These are phyloP conservation scores for Amblyopsis hoosieri DNA, from an alignment of 2,797 vertebrate species.

Conservation along the genomic window DNA sequence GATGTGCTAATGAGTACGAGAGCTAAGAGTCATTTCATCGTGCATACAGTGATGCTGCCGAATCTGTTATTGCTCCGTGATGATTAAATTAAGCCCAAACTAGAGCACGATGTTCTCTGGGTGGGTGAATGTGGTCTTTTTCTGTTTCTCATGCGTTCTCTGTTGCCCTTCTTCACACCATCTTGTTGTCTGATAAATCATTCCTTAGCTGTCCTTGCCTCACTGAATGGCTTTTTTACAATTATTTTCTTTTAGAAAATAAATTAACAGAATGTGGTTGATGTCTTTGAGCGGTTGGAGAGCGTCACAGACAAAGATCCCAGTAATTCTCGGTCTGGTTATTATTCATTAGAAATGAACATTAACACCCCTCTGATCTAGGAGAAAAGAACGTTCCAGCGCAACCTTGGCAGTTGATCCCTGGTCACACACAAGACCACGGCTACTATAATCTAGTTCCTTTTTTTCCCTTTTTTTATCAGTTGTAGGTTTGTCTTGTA, in stretches of 20 bases:
- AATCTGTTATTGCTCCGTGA: constrained; percentile 26
- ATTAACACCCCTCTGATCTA: constrained; percentile 29
- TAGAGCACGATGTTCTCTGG: constrained; percentile 17
- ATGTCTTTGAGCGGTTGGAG: constrained; percentile 36
- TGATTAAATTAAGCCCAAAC: constrained; percentile 46
- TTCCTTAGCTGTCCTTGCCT: constrained; percentile 37
- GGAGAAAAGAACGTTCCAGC: constrained; percentile 4
- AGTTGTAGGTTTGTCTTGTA: neutral
- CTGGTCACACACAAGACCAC: constrained; percentile 7
- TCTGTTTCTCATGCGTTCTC: constrained; percentile 12
- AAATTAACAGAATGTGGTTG: constrained; percentile 35
- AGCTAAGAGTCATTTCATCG: constrained; percentile 28
- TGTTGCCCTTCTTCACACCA: constrained; percentile 10
- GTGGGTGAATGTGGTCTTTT: constrained; percentile 15
- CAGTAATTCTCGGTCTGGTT: constrained; percentile 27
- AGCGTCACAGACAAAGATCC: constrained; percentile 28
- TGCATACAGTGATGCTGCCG: constrained; percentile 33
- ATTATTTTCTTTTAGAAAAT: constrained; percentile 19
- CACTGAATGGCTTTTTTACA: constrained; percentile 35
- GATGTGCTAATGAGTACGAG: constrained; percentile 30
- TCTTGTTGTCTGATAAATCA: constrained; percentile 32
- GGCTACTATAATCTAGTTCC: constrained; percentile 2
- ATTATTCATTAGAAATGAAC: constrained; percentile 34
- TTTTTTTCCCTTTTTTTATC: constrained; percentile 9
- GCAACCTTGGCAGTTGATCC: constrained; percentile 39